Evolutionary conservation across 2,113 vertebrate genomes (phyloP), one percentile per base, ranked within the genome.

Genomic region (Microcebus lehilahytsara): DNA sequence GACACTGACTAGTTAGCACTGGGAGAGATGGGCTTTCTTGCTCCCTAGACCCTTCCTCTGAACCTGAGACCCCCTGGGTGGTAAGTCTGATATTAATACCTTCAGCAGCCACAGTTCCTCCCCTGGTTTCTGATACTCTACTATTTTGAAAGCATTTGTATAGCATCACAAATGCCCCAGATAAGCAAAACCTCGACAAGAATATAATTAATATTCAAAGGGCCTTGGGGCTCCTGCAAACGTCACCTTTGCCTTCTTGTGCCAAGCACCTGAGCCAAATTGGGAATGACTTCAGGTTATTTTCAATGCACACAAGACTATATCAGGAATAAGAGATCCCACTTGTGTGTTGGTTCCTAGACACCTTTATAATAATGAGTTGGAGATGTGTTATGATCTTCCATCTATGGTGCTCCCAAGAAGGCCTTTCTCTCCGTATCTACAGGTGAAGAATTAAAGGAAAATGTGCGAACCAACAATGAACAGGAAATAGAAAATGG

Each of bases 191-290:
- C 97, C 67, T 93, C 89, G 75, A 30, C 2, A 17, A 87, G 74
- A 75, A 60, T 34, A 66, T 25, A 46, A 53, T 71, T 64, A 60
- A 69, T 32, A 58, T 72, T 64, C 46, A 19, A 14, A 51, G 42
- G 25, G 67, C 80, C 72, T 81, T 3, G 23, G 37, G 2, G 25
- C 4, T 40, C 23, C 42, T 40, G 5, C 11, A 58, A 1, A 42
- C 5, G 6, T 58, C 51, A 46, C 81, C 90, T 89, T 89, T 84
- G 88, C 85, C 85, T 94, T 96, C 27, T 51, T n/a, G 34, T 78
- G 62, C 89, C 87, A 89, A 78, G n/a, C 85, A 85, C 25, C 23
- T 34, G 62, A 95, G 71, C 81, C 84, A 49, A 84, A 37, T 64
- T 60, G 20, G 66, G 30, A 85, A 37, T 32, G 16, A 67, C 17